These are phyloP conservation scores for Megaceryle alcyon DNA, from an alignment of 2,797 vertebrate genomes.

Conservation along the genomic window DNA sequence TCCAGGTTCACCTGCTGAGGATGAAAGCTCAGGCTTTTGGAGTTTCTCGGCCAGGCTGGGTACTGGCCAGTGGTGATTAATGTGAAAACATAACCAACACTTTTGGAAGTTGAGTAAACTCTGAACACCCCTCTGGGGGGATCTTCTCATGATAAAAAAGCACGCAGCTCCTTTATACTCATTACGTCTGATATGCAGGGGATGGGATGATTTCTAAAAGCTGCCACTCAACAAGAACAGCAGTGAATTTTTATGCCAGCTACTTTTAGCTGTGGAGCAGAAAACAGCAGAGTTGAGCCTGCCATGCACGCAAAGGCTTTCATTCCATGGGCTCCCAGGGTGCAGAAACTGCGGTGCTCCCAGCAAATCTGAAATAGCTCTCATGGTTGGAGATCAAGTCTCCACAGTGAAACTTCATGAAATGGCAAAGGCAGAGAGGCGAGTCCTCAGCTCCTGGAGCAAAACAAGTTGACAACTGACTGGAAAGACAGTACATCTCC, in stretches of 20 bases:
- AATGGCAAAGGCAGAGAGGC: neutral
- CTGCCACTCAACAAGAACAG: neutral
- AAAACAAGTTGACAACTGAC: neutral
- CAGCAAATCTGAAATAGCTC: conserved; percentile 32
- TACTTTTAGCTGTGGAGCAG: neutral
- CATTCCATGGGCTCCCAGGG: neutral
- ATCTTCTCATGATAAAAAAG: neutral
- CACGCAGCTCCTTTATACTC: neutral
- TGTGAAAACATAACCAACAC: neutral
- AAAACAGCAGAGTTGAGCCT: neutral
- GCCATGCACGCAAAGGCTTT: neutral
- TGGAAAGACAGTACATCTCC: neutral
- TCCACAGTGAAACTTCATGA: neutral
- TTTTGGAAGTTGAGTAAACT: neutral
- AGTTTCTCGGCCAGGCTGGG: neutral
- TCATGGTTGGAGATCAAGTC: conserved; percentile 23
- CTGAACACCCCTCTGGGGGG: neutral
- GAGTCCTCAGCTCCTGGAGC: neutral
- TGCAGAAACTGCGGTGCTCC: neutral
- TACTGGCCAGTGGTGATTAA: neutral
- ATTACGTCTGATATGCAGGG: neutral
- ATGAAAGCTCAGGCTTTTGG: neutral
- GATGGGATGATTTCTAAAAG: neutral
- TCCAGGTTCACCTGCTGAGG: neutral
- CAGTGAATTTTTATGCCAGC: neutral